Percentiles rank a stretch among this genome's conserved stretches.
Evolutionary conservation across 2,797 vertebrate species (phyloP).

Genomic region (Austrolebias charrua): DNA sequence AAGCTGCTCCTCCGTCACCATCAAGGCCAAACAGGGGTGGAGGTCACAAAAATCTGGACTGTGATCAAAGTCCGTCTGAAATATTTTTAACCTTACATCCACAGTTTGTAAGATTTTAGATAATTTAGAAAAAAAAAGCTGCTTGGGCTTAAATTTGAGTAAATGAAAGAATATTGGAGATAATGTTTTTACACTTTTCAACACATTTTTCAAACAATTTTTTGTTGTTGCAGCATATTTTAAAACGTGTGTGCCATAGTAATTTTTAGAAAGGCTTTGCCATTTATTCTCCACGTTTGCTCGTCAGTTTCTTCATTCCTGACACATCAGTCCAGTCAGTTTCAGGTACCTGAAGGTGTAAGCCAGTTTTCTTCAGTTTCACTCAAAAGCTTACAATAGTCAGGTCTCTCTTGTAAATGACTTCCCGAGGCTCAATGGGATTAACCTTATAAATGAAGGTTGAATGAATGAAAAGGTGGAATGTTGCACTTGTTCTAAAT

Average conservation of each 20-base stretch:
- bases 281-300: background rate
- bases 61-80: conserved; percentile 34
- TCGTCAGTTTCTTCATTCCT: background rate
- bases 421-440: too few species aligned
- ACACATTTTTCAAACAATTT: background rate
- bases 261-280: background rate
- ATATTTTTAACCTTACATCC: conserved; percentile 10
- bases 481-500: too few species aligned
- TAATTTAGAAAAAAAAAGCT: background rate
- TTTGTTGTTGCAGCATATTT: background rate
- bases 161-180: background rate
- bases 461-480: too few species aligned
- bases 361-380: too few species aligned
- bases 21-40: conserved; percentile 38
- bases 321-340: background rate
- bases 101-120: conserved; percentile 5
- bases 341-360: background rate
- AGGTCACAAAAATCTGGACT: conserved; percentile 31
- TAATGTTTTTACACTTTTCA: background rate
- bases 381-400: background rate
- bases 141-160: background rate
- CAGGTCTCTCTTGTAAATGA: too few species aligned
- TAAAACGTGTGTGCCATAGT: background rate
- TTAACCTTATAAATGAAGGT: too few species aligned
- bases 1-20: conserved; percentile 44